Conservation (phyloP, 2,113 vertebrate genomes). For the Bothrops jararaca region DNA sequence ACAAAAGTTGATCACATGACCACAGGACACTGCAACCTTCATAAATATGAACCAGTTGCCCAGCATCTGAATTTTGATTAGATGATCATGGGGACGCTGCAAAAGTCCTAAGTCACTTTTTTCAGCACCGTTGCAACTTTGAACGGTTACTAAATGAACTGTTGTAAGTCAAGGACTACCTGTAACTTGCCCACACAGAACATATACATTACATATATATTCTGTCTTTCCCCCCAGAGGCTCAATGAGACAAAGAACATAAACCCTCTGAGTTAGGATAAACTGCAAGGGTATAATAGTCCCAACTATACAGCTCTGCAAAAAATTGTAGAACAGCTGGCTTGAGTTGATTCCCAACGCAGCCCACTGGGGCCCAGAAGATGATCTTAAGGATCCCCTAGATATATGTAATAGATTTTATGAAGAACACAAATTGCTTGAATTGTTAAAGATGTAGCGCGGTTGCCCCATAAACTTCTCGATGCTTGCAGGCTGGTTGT, state of each 20-base stretch:
- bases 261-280: not conserved
- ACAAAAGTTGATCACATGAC: no score
- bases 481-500: not conserved
- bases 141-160: no score
- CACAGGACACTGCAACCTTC: no score
- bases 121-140: no score
- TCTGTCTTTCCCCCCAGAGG: not conserved
- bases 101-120: no score
- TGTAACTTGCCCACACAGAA: not conserved
- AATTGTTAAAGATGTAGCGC: not conserved
- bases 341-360: not conserved
- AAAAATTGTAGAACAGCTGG: not conserved
- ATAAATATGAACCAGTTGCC: no score
- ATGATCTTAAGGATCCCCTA: not conserved
- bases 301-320: not conserved
- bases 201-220: not conserved
- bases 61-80: no score
- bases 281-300: not conserved
- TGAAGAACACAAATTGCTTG: not conserved
- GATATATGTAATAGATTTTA: not conserved
- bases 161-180: no score
- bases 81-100: no score
- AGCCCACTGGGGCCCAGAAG: not conserved
- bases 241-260: not conserved
- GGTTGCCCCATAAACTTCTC: not conserved